Evolutionary conservation across 2,113 vertebrate genomes (phyloP), one percentile per base, ranked within the genome.

Genomic region (Nannospalax galili): DNA sequence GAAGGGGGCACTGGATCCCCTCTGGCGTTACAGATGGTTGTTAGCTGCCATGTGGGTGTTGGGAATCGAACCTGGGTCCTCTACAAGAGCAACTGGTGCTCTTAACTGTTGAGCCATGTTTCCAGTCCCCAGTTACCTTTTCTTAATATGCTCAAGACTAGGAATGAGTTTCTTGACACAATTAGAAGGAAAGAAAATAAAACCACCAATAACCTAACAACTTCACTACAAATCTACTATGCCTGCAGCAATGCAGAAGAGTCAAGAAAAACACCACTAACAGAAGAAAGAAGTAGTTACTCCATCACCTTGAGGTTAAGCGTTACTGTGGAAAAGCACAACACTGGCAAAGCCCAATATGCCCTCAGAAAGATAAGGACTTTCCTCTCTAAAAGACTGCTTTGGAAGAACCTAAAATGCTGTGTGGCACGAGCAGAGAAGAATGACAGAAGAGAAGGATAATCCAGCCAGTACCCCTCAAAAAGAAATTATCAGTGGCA

Each of bases 281-380:
- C 16, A 69, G 40, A 11, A 52, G 48, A 52, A 90, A 89, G 67
- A 19, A 80, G 40, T 78, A 81, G 32, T 70, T 72, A 74, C 30
- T 75, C 20, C 30, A 86, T 35, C 77, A 37, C 26, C 65, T n/a
- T 5, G 30, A 81, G 8, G 72, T 24, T 75, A 72, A 85, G 35
- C 92, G 81, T 72, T 92, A 90, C n/a, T 70, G 84, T 65, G 69
- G 75, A 88, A 89, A 92, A 91, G 28, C 88, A 70, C 64, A 14
- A 91, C n/a, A n/a, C n/a, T n/a, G n/a, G n/a, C n/a, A n/a, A n/a
- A n/a, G n/a, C 11, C 32, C 75, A 94, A 86, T 37, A 92, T 78
- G 3, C 45, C 67, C 70, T 82, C 67, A 89, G 20, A 93, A 85
- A 85, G 22, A 86, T 24, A 35, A 86, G 65, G 24, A 37, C 45